phyloP scores from a whole-genome alignment of 1,140 invertebrate genomes.

The Lutraria rhynchaena region DNA sequence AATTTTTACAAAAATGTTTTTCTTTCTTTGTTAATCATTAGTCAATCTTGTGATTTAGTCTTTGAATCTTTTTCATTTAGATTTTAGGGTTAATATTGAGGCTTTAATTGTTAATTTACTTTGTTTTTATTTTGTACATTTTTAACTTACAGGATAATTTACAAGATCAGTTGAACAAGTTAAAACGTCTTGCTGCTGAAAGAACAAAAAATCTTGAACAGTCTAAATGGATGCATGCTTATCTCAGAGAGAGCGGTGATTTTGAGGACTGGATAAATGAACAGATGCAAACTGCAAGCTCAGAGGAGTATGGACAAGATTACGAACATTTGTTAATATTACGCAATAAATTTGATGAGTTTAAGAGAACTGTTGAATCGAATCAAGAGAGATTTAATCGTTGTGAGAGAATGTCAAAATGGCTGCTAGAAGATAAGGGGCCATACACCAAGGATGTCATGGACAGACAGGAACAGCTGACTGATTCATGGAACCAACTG shows the following conservation, averaged over 20 bases:
- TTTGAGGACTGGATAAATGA: constrained; percentile 97
- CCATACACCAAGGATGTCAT: constrained; percentile 90
- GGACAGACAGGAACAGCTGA: constrained; percentile 90
- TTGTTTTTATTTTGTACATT: no score
- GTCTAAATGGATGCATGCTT: constrained; percentile 95
- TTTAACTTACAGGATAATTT: constrained; percentile 78
- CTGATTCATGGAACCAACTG: constrained; percentile 93
- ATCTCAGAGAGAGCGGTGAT: constrained; percentile 94
- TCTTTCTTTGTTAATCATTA: no score
- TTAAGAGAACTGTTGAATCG: constrained; percentile 94
- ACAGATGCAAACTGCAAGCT: constrained; percentile 93
- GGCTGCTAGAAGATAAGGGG: constrained; percentile 93
- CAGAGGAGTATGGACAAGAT: constrained; percentile 98
- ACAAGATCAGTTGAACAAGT: constrained; percentile 89
- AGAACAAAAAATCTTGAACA: constrained; percentile 94
- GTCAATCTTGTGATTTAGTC: no score
- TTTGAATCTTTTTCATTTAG: no score
- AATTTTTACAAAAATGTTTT: no score
- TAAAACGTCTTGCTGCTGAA: constrained; percentile 91
- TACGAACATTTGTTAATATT: constrained; percentile 94
- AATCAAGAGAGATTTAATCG: constrained; percentile 96
- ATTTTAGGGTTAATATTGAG: no score
- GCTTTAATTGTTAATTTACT: no score
- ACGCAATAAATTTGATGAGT: constrained; percentile 94
- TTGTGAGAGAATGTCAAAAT: constrained; percentile 95